phyloP scores from a whole-genome alignment of 2,113 vertebrate species.

The Malurus elegans region DNA sequence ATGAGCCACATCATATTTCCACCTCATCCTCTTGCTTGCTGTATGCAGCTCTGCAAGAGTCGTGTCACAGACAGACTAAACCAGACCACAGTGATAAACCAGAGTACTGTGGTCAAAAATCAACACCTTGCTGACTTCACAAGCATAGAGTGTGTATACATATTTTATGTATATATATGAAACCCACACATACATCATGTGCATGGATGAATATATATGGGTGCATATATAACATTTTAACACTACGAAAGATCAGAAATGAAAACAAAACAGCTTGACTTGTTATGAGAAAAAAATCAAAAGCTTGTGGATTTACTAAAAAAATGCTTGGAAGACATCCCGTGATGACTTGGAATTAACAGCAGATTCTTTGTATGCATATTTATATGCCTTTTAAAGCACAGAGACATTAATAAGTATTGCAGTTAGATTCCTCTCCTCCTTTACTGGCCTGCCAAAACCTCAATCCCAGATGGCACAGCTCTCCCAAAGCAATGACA shows the following conservation, averaged over 20 bases:
- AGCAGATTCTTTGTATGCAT: background rate
- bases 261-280: background rate
- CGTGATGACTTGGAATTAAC: background rate
- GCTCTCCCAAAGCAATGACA: background rate
- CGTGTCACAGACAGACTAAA: background rate
- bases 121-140: background rate
- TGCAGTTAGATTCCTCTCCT: background rate
- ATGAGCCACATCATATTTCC: fast-evolving
- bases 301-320: background rate
- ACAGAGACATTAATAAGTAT: background rate
- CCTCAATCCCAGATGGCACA: background rate
- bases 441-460: conserved; percentile 48
- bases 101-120: background rate
- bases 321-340: background rate
- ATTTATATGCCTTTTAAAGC: background rate
- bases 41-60: background rate
- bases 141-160: fast-evolving
- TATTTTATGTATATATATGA: background rate
- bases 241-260: background rate
- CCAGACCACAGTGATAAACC: background rate
- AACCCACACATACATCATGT: background rate
- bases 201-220: too few relatives aligned
- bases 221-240: background rate
- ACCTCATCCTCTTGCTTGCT: background rate
- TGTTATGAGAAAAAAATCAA: background rate